Percentiles rank a stretch among this genome's conserved stretches.
These are phyloP conservation scores for Endomychus coccineus DNA, from an alignment of 2,888 invertebrate genomes.

Conservation along the genomic window DNA sequence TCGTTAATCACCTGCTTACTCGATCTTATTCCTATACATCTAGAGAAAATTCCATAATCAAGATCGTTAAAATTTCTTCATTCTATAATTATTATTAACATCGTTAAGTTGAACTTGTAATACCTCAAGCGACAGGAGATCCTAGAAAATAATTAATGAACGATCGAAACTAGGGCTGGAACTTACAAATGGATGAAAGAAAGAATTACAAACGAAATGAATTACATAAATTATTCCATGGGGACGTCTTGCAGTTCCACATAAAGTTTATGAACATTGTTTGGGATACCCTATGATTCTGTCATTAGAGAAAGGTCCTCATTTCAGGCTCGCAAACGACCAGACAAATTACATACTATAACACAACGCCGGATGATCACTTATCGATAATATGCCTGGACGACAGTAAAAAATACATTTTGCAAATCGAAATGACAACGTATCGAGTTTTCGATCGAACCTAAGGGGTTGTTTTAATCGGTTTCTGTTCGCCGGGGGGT, in stretches of 20 bases:
- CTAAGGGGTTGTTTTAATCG: constrained; percentile 45
- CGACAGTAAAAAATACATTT: constrained; percentile 37
- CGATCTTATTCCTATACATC: too few relatives aligned
- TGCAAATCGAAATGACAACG: constrained; percentile 43
- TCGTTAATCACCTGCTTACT: too few relatives aligned
- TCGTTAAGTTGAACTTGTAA: too few relatives aligned
- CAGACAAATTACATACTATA: constrained; percentile 19
- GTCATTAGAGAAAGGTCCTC: constrained; percentile 40
- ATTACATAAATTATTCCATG: constrained; percentile 18
- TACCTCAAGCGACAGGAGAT: too few relatives aligned
- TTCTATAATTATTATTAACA: too few relatives aligned
- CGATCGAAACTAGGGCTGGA: too few relatives aligned
- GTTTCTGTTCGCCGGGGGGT: constrained; percentile 39
- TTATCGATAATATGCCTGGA: constrained; percentile 31
- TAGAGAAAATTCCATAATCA: too few relatives aligned
- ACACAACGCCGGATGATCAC: constrained; percentile 20
- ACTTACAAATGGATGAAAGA: constrained; percentile 4
- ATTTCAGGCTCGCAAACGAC: constrained; percentile 24
- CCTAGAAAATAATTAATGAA: too few relatives aligned
- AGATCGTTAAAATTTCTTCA: too few relatives aligned
- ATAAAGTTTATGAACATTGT: constrained; percentile 32
- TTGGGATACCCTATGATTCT: constrained; percentile 42
- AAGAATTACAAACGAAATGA: constrained; percentile 5
- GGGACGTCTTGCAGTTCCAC: constrained; percentile 30
- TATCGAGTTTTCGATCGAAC: constrained; percentile 42